Evolutionary conservation across 2,797 vertebrate genomes (phyloP).

Genomic region (Dromococcyx pavoninus): DNA sequence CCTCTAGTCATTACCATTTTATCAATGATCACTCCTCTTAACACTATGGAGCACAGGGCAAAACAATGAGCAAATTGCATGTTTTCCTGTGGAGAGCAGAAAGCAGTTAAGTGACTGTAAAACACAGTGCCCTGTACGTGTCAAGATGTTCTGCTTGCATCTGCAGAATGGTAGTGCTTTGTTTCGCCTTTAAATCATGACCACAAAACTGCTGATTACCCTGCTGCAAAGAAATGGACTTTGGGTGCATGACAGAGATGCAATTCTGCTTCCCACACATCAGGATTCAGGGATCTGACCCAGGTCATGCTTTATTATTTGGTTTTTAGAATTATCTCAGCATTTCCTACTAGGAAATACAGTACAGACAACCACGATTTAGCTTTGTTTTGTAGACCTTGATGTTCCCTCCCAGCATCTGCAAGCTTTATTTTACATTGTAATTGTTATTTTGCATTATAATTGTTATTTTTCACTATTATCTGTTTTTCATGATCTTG

Average conservation of each 20-base stretch:
- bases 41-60: neutral
- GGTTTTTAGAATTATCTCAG: neutral
- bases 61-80: neutral
- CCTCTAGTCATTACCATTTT: neutral
- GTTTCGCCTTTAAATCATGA: neutral
- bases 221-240: neutral
- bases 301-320: neutral
- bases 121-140: rapidly evolving
- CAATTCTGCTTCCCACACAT: neutral
- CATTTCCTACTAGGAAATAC: neutral
- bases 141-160: neutral
- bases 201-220: neutral
- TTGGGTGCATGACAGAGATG: neutral
- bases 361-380: neutral
- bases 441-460: neutral
- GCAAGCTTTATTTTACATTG: neutral
- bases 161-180: neutral
- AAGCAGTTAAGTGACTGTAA: neutral
- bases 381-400: neutral
- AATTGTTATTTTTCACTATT: neutral
- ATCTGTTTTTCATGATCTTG: neutral
- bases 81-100: neutral
- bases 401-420: rapidly evolving
- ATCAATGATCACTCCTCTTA: conserved; percentile 12
- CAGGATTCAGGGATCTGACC: neutral